A percentile compares a stretch with the other conserved stretches of the same genome.
These are phyloP conservation scores for Calliphora vicina DNA, from an alignment of 1,140 invertebrate genomes.

Conservation along the genomic window DNA sequence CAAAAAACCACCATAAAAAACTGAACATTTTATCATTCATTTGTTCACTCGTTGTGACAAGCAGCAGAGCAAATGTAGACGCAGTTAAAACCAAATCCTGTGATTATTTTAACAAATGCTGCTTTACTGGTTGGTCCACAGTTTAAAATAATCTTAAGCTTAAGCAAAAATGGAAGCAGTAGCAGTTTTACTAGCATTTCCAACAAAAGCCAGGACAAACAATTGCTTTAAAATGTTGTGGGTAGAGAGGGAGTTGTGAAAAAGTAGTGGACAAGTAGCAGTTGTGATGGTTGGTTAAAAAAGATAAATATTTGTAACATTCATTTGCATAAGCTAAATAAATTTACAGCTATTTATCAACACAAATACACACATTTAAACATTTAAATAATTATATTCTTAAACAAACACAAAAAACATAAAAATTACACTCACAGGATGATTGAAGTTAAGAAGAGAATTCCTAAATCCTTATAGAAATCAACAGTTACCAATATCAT, in stretches of 20 bases:
- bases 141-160: background rate
- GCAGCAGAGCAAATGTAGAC: background rate
- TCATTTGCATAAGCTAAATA: constrained; percentile 26
- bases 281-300: background rate
- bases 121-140: background rate
- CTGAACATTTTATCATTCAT: background rate
- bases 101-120: background rate
- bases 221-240: too few species aligned
- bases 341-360: constrained; percentile 20
- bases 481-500: too few species aligned
- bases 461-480: too few species aligned
- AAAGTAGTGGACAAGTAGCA: background rate
- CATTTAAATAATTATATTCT: too few species aligned
- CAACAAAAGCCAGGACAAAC: too few species aligned
- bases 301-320: constrained; percentile 19
- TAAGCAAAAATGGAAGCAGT: background rate
- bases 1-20: background rate
- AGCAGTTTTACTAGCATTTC: too few species aligned
- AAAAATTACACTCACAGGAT: too few species aligned
- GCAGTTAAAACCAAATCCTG: background rate
- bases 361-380: background rate
- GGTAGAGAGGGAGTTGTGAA: background rate
- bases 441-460: too few species aligned
- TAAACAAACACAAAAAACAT: too few species aligned
- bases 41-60: background rate